A percentile compares a stretch with the other conserved stretches of the same genome.
phyloP scores from a whole-genome alignment of 1,140 invertebrate species.

The Drosophila cardini region DNA sequence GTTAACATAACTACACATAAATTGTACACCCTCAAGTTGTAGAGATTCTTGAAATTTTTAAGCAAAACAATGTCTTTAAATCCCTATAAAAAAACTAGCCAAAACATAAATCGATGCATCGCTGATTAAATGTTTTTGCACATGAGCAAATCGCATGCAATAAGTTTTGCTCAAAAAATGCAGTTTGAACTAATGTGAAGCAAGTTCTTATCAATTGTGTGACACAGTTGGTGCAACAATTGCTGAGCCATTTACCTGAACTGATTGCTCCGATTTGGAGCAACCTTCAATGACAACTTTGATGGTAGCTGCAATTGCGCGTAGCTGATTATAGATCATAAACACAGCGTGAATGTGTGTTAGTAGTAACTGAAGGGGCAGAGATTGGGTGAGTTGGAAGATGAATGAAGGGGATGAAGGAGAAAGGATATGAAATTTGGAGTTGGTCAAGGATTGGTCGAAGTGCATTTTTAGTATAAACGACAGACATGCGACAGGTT shows the following conservation, averaged over 20 bases:
- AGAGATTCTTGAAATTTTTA: no score
- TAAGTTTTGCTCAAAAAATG: neutral
- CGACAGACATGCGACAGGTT: constrained; percentile 64
- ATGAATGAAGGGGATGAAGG: neutral
- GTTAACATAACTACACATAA: no score
- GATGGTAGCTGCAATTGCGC: constrained; percentile 4
- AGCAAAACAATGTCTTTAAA: no score
- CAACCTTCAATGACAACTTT: neutral
- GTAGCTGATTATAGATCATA: constrained; percentile 17
- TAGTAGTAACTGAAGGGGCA: neutral
- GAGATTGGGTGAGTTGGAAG: neutral
- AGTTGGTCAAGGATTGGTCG: constrained; percentile 26
- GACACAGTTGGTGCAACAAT: constrained; percentile 1
- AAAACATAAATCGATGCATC: no score
- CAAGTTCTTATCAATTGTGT: constrained; percentile 12
- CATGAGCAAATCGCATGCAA: neutral
- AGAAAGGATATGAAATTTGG: neutral
- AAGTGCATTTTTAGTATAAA: constrained; percentile 20
- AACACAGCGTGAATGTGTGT: neutral
- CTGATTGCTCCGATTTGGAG: constrained; percentile 10
- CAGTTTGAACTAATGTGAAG: constrained; percentile 3
- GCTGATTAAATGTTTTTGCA: neutral
- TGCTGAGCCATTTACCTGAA: neutral
- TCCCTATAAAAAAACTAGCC: no score
- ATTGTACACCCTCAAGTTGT: no score